Conservation (phyloP, 2,113 vertebrate genomes). For the Brachypteracias leptosomus region DNA sequence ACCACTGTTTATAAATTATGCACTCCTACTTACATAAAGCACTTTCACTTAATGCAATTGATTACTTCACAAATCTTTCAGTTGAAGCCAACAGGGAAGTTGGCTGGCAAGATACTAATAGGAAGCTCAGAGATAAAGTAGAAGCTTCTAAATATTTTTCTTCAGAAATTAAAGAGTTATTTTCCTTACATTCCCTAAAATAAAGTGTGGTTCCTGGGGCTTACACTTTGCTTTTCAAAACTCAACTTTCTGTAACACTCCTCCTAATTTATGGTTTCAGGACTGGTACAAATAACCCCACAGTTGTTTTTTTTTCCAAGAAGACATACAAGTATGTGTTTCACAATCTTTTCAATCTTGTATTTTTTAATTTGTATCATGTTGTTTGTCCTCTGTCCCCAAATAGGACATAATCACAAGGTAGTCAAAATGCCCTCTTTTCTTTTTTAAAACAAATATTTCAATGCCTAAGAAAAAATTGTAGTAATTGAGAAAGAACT, state of each 20-base stretch:
- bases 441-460: neutral
- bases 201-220: neutral
- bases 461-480: neutral
- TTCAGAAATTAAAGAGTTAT: neutral
- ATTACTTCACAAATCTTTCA: neutral
- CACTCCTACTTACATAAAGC: neutral
- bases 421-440: neutral
- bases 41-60: neutral
- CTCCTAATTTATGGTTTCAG: neutral
- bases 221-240: neutral
- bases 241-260: neutral
- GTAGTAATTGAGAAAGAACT: neutral
- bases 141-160: neutral
- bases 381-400: neutral
- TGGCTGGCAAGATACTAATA: neutral
- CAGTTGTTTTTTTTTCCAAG: neutral
- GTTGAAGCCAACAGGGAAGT: neutral
- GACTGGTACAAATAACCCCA: rapidly evolving
- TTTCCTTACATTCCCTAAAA: neutral
- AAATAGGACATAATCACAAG: neutral
- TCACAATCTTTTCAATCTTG: neutral
- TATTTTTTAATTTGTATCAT: neutral
- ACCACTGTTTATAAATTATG: neutral
- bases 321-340: neutral
- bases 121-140: neutral